Percentiles rank a stretch among this genome's conserved stretches.
These are phyloP conservation scores for Tiliacea aurago DNA, from an alignment of 2,888 invertebrate genomes.

Conservation along the genomic window DNA sequence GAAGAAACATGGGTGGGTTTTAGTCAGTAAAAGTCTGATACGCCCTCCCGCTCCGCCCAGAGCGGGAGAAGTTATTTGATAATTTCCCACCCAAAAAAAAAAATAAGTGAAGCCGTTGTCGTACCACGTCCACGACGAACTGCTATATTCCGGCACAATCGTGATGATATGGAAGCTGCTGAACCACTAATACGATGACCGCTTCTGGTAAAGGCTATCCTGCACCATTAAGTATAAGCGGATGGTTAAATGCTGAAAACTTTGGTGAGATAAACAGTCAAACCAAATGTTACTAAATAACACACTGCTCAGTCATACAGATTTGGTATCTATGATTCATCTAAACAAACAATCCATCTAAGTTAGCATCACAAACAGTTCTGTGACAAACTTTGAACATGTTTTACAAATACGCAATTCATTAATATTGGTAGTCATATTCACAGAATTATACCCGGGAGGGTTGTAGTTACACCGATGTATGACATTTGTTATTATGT, in stretches of 20 bases:
- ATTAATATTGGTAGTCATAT: constrained; percentile 78
- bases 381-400: constrained; percentile 22
- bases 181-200: no score
- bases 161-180: no score
- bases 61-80: no score
- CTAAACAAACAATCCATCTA: background rate
- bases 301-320: background rate
- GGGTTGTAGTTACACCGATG: constrained; percentile 60
- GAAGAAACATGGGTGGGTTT: no score
- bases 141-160: no score
- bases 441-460: constrained; percentile 69
- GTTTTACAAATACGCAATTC: constrained; percentile 63
- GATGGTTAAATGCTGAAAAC: background rate
- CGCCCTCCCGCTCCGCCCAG: no score
- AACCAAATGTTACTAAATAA: background rate
- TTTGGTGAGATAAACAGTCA: background rate
- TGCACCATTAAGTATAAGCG: background rate
- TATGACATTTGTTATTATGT: constrained; percentile 39
- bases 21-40: no score
- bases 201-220: no score
- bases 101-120: no score
- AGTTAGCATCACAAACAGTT: constrained; percentile 3
- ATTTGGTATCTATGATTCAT: background rate
- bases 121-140: no score
- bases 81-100: no score